phyloP scores from a whole-genome alignment of 1,140 invertebrate species.

The Globodera rostochiensis region DNA sequence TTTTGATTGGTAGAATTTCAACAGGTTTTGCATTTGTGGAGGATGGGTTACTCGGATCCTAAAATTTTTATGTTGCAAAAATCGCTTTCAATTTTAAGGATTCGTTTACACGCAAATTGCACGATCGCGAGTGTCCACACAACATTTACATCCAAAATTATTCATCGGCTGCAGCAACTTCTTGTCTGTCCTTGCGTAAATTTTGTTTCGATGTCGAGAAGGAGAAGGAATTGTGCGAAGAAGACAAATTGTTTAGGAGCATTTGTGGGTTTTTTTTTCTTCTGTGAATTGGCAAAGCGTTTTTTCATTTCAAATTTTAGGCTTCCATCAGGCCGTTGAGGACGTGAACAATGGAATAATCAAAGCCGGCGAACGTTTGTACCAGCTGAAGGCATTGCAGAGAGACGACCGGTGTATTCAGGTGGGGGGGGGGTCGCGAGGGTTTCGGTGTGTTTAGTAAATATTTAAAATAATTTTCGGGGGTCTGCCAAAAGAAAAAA shows the following conservation, averaged over 20 bases:
- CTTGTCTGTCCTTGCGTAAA: slow-evolving; percentile 87
- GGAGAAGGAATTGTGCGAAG: slow-evolving; percentile 44
- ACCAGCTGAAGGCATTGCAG: slow-evolving; percentile 63
- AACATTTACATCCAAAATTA: slow-evolving; percentile 98
- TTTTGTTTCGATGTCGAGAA: slow-evolving; percentile 81
- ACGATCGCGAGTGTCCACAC: slow-evolving; percentile 90
- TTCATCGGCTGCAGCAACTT: slow-evolving; percentile 92
- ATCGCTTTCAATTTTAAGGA: slow-evolving; percentile 76
- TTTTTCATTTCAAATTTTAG: slow-evolving; percentile 8
- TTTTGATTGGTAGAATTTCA: too few species aligned
- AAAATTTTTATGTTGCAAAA: slow-evolving; percentile 77
- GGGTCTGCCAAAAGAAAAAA: too few species aligned
- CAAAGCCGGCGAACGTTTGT: slow-evolving; percentile 51
- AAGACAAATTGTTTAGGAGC: slow-evolving; percentile 48
- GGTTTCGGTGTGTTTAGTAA: too few species aligned
- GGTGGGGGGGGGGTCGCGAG: slow-evolving; percentile 11
- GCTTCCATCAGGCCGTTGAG: slow-evolving; percentile 58
- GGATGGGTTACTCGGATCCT: neutral
- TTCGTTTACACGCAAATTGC: slow-evolving; percentile 83
- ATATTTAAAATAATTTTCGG: too few species aligned
- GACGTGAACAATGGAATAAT: slow-evolving; percentile 57
- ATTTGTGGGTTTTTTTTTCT: slow-evolving; percentile 47
- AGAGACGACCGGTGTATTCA: slow-evolving; percentile 55
- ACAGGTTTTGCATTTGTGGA: too few species aligned
- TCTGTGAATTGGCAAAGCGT: neutral